These are phyloP conservation scores for Oxyura jamaicensis DNA, from an alignment of 2,113 vertebrate genomes.

Conservation along the genomic window DNA sequence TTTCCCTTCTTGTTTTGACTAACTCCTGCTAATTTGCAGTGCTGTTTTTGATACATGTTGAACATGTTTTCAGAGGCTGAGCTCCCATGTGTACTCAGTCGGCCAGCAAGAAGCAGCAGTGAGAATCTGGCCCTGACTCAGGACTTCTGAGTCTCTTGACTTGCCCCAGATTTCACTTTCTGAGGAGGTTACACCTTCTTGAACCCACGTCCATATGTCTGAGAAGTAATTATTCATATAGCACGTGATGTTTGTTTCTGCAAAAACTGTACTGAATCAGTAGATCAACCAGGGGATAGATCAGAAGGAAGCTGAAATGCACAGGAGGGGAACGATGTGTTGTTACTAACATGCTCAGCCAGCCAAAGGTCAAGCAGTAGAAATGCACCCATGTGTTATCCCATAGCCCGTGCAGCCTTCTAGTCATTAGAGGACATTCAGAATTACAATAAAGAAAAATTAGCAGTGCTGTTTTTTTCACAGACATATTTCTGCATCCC, in stretches of 20 bases:
- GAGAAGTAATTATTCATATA: background rate
- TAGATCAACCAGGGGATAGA: background rate
- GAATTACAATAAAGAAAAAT: rapidly evolving
- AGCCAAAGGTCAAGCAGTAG: background rate
- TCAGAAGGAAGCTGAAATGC: rapidly evolving
- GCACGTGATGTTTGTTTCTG: background rate
- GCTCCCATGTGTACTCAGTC: background rate
- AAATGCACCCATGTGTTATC: rapidly evolving
- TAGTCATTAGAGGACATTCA: rapidly evolving
- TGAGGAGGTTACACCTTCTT: background rate
- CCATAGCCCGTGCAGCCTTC: rapidly evolving
- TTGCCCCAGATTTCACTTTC: background rate
- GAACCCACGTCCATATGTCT: background rate
- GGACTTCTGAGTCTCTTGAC: rapidly evolving
- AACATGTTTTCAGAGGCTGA: background rate
- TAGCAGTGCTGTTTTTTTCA: background rate
- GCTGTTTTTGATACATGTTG: background rate
- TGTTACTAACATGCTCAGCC: background rate
- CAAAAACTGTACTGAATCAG: rapidly evolving
- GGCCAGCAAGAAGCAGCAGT: background rate
- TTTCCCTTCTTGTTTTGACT: background rate
- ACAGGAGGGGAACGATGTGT: rapidly evolving
- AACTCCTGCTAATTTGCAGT: background rate
- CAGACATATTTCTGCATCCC: background rate
- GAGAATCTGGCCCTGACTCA: rapidly evolving